Conservation (phyloP, 2,888 invertebrate genomes). For the Ellobium chinense region DNA sequence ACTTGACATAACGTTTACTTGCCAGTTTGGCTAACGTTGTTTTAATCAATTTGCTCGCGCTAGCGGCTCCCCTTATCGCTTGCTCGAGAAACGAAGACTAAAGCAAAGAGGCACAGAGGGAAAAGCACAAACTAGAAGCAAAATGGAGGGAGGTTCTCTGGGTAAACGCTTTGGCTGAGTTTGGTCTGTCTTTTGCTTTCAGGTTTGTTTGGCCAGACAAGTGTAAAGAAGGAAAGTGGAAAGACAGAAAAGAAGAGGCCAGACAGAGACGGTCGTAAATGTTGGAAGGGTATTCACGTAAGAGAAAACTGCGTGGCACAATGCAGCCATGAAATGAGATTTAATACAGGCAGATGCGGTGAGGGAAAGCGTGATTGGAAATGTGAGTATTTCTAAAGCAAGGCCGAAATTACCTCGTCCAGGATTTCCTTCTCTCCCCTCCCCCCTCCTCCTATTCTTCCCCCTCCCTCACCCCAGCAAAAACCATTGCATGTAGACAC, state of each 20-base stretch:
- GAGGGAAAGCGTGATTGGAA: conserved; percentile 9
- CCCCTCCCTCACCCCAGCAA: no score
- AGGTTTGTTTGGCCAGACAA: no score
- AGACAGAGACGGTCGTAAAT: background rate
- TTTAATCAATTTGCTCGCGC: background rate
- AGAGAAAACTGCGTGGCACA: background rate
- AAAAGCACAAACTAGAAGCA: background rate
- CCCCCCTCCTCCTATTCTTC: no score
- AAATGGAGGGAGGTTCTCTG: background rate
- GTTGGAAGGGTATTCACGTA: background rate
- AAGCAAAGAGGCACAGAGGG: background rate
- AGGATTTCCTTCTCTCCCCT: no score
- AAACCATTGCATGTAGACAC: no score
- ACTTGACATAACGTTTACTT: background rate
- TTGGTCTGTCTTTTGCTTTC: no score
- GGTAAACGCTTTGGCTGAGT: background rate
- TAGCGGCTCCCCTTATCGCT: background rate
- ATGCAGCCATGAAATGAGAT: no score
- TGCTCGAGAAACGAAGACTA: background rate
- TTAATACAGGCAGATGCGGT: conserved; percentile 13
- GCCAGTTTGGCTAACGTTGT: background rate
- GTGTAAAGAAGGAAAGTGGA: background rate
- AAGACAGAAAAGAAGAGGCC: background rate
- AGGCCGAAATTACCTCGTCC: no score
- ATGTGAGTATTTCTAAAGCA: no score